Percentiles rank a stretch among this genome's conserved stretches.
These are phyloP conservation scores for Emydocephalus ijimae DNA, from an alignment of 2,113 vertebrate genomes.

Conservation along the genomic window DNA sequence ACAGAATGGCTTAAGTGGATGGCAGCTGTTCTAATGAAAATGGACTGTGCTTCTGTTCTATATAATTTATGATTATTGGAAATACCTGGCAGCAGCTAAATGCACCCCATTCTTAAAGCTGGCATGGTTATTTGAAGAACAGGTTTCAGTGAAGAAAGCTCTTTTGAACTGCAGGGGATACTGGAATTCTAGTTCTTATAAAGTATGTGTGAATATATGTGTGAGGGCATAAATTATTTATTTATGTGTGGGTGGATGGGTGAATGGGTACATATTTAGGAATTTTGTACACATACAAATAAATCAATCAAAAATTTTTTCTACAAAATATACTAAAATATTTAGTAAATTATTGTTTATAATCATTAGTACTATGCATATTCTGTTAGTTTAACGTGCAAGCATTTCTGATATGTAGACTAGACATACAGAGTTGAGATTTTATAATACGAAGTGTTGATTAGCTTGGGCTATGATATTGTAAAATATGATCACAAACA, in stretches of 20 bases:
- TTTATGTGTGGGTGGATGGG: background rate
- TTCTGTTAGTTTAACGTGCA: background rate
- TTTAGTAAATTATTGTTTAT: constrained; percentile 36
- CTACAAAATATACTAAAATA: constrained; percentile 15
- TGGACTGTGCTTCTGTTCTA: background rate
- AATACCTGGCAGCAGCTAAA: background rate
- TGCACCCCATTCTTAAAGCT: background rate
- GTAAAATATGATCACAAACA: background rate
- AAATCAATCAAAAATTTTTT: background rate
- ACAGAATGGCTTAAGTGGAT: background rate
- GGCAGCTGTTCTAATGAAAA: background rate
- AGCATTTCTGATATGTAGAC: background rate
- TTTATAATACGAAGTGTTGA: background rate
- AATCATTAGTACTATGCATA: background rate
- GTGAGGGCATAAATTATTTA: background rate
- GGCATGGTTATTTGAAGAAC: background rate
- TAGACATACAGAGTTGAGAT: background rate
- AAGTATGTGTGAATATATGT: background rate
- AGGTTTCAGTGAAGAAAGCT: background rate
- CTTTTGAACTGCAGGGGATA: background rate
- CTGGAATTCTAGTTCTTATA: background rate
- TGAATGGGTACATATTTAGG: background rate
- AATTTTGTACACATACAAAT: background rate
- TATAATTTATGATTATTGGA: background rate
- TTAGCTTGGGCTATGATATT: background rate